Conservation (phyloP, 1,140 invertebrate species). For the Psix sp. region DNA sequence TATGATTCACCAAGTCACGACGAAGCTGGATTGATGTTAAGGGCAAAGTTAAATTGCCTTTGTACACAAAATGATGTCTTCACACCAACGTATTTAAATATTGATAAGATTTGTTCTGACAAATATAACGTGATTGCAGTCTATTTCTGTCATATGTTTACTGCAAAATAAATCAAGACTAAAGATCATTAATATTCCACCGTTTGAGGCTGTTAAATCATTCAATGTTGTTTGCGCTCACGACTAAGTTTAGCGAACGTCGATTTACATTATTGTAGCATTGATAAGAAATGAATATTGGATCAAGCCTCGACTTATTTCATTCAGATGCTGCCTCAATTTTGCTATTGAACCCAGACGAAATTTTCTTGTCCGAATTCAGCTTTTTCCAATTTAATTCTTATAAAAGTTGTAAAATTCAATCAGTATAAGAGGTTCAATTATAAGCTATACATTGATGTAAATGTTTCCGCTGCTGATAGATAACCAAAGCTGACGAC, state of each 20-base stretch:
- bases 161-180: neutral
- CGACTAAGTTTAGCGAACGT: constrained; percentile 3
- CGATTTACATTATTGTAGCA: constrained; percentile 4
- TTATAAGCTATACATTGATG: no score
- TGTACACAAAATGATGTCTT: constrained; percentile 4
- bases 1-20: constrained; percentile 22
- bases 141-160: constrained; percentile 1
- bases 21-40: constrained; percentile 8
- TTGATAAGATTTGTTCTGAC: constrained; percentile 23
- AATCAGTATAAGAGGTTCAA: no score
- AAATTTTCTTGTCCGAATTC: no score
- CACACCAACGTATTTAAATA: constrained; percentile 7
- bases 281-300: neutral
- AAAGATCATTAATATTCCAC: constrained; percentile 18
- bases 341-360: no score
- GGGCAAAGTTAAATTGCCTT: constrained; percentile 31
- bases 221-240: constrained; percentile 13
- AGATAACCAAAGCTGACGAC: no score
- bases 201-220: constrained; percentile 4
- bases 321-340: no score
- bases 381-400: no score
- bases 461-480: no score
- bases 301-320: no score
- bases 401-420: no score
- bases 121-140: constrained; percentile 22